Evolutionary conservation across 2,888 invertebrate species (phyloP).

Genomic region (Cosmopolites sordidus): DNA sequence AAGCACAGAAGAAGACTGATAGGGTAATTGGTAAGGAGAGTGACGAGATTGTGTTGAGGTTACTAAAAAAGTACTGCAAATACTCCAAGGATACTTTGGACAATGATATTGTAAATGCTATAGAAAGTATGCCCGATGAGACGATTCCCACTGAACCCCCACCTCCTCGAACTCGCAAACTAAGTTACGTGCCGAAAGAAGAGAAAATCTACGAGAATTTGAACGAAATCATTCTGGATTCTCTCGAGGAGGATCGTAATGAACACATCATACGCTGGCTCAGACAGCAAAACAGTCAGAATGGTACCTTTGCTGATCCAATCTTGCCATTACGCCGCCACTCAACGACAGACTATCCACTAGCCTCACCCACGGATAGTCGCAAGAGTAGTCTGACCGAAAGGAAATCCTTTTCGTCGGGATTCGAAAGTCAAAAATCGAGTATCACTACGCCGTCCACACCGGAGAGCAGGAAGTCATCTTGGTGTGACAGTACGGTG

Average conservation of each 20-base stretch:
- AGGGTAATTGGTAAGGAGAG: constrained; percentile 39
- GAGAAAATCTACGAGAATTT: constrained; percentile 47
- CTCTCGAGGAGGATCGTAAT: constrained; percentile 44
- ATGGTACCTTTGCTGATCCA: constrained; percentile 27
- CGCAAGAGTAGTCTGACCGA: constrained; percentile 39
- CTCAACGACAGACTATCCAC: constrained; percentile 34
- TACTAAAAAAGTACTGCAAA: constrained; percentile 48
- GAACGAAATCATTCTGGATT: constrained; percentile 38
- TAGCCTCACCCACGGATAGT: constrained; percentile 41
- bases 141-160: constrained; percentile 20
- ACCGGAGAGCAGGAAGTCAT: constrained; percentile 41
- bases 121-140: constrained; percentile 38
- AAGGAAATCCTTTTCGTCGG: constrained; percentile 39
- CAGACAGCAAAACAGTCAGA: constrained; percentile 44
- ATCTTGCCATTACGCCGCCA: constrained; percentile 31
- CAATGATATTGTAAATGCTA: constrained; percentile 44
- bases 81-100: constrained; percentile 46
- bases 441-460: constrained; percentile 41
- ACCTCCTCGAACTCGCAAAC: constrained; percentile 37
- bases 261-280: constrained; percentile 48
- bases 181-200: constrained; percentile 42
- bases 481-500: constrained; percentile 38
- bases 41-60: constrained; percentile 46
- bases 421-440: constrained; percentile 43
- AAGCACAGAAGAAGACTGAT: constrained; percentile 40